Evolutionary conservation across 2,113 vertebrate genomes (phyloP).

Genomic region (Gambusia holbrooki): DNA sequence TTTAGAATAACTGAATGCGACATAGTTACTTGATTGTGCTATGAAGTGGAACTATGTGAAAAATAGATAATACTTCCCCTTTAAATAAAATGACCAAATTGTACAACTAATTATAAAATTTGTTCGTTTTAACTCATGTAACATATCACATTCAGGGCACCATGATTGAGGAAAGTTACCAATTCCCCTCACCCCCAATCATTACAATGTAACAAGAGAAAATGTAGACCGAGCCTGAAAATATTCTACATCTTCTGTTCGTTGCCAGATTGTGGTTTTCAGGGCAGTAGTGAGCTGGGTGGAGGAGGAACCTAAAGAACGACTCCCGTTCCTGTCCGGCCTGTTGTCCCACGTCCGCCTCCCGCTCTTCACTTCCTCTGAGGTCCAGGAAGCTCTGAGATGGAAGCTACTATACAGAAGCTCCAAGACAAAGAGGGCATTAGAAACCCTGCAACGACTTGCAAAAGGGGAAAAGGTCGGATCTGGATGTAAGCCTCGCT

Average conservation of each 20-base stretch:
- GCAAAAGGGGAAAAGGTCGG: conserved; percentile 23
- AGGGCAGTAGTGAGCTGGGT: conserved; percentile 32
- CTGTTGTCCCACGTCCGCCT: conserved; percentile 24
- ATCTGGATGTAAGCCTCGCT: conserved; percentile 16
- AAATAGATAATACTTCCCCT: too few relatives aligned
- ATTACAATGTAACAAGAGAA: too few relatives aligned
- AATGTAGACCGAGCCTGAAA: too few relatives aligned
- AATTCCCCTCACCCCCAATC: too few relatives aligned
- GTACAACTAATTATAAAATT: too few relatives aligned
- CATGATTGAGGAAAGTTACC: too few relatives aligned
- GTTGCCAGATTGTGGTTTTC: conserved; percentile 29
- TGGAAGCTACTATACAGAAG: conserved; percentile 11
- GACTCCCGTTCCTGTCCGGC: conserved; percentile 2
- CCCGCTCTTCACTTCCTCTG: conserved; percentile 16
- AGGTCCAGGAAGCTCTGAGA: conserved; percentile 28
- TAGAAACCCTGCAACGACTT: conserved; percentile 9
- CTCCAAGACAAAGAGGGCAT: background rate
- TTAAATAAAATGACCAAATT: too few relatives aligned
- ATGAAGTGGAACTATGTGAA: too few relatives aligned
- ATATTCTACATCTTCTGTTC: background rate
- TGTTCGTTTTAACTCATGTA: too few relatives aligned
- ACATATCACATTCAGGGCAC: too few relatives aligned
- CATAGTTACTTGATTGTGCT: too few relatives aligned
- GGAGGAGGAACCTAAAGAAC: conserved; percentile 25
- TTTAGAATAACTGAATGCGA: too few relatives aligned